Base-by-base conservation (phyloP, 2,888 invertebrate genomes). In the Drosophila ezoana region DNA sequence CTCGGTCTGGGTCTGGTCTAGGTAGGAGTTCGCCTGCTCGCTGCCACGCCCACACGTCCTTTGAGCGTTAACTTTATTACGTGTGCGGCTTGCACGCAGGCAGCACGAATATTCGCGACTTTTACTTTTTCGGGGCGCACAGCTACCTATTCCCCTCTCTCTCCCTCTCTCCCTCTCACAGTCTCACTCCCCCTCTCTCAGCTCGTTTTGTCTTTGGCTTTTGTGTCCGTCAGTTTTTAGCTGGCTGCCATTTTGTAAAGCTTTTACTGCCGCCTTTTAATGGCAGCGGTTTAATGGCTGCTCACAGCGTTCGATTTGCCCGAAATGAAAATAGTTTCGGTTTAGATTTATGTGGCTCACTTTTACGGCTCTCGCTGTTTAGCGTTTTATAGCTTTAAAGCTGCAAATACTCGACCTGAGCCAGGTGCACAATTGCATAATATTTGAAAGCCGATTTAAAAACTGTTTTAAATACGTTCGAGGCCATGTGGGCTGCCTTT, bases 31-130 rank as follows among this genome's bases (percentile, higher is more conserved):
- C 56, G 40, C 38, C 40, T 28, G 41, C 18, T 40, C 64, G 35
- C 11, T 20, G 48, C n/a, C 62, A 58, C 60, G 45, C 62, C 54
- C 71, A 49, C 64, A 71, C 56, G 68, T 56, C 69, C 37, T 54
- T 76, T 61, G 60, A 63, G 77, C 85, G 79, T 71, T 81, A 84
- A 80, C 80, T 80, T 80, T 80, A 80, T 80, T 80, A 80, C 66
- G 68, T 74, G 71, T 78, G 80, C 57, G 79, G 79, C 69, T 83
- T 63, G 38, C 73, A 73, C 63, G 60, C 81, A 79, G 64, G 33
- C 58, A 58, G 52, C 64, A 51, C 59, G 43, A 67, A 62, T 28
- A 52, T 70, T 62, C 61, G 67, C 62, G 76, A 74, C 73, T 75
- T 72, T 60, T 81, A 74, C 77, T 68, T 72, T 81, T 81, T 48